These are phyloP conservation scores for Mesorhabditis spiculigera DNA, from an alignment of 2,888 invertebrate genomes.

Conservation along the genomic window DNA sequence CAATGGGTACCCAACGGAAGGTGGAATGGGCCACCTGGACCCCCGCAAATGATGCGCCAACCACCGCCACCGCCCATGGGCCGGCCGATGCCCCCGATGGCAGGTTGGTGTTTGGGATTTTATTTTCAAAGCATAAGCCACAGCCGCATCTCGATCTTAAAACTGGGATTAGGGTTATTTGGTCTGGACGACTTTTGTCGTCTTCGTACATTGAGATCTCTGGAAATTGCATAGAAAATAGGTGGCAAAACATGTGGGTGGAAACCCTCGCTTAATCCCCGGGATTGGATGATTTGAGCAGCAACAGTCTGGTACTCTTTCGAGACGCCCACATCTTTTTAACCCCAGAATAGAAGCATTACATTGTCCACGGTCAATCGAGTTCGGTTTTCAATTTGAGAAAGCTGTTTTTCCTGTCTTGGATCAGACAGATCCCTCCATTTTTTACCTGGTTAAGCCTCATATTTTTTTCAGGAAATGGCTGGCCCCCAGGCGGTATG, in stretches of 20 bases:
- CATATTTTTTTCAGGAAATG: neutral
- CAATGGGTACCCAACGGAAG: conserved; percentile 2
- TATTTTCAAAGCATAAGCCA: too few relatives aligned
- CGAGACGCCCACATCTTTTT: too few relatives aligned
- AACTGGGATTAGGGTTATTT: too few relatives aligned
- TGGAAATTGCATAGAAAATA: neutral
- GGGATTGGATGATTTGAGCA: too few relatives aligned
- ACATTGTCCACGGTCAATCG: too few relatives aligned
- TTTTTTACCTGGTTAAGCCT: too few relatives aligned
- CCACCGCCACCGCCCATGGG: neutral
- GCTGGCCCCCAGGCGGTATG: neutral
- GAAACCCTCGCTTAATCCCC: too few relatives aligned
- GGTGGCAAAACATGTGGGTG: too few relatives aligned
- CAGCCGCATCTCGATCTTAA: too few relatives aligned
- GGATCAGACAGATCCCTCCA: too few relatives aligned
- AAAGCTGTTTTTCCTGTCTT: neutral
- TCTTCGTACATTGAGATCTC: neutral
- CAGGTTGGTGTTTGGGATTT: neutral
- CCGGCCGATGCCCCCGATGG: neutral
- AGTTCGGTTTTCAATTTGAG: neutral
- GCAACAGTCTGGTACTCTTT: too few relatives aligned
- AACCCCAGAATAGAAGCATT: too few relatives aligned
- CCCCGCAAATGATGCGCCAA: neutral
- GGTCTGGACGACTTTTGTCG: neutral
- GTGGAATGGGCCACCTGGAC: neutral